A percentile compares a stretch with the other conserved stretches of the same genome.
phyloP scores from a whole-genome alignment of 2,888 invertebrate genomes.

The Plagiodera versicolora region DNA sequence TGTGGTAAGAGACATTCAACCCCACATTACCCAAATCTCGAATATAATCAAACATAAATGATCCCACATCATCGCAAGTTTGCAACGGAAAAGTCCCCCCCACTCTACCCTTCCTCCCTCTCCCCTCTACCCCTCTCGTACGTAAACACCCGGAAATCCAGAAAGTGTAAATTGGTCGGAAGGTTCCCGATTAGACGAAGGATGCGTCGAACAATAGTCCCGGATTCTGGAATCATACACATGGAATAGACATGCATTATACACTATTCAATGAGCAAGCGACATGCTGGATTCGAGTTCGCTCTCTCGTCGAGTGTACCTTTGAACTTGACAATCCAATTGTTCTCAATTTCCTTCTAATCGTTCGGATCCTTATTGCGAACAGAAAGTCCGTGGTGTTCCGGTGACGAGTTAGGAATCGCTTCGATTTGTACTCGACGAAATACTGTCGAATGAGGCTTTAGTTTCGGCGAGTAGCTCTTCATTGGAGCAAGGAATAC shows the following conservation, averaged over 20 bases:
- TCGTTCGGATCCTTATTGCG: constrained; percentile 35
- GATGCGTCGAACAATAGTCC: constrained; percentile 49
- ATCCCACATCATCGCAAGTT: constrained; percentile 6
- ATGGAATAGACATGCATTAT: constrained; percentile 52
- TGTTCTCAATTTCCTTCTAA: constrained; percentile 48
- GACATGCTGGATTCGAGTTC: constrained; percentile 46
- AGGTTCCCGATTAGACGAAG: constrained; percentile 46
- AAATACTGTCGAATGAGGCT: too few relatives aligned
- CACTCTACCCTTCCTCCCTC: not conserved
- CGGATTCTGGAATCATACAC: constrained; percentile 52
- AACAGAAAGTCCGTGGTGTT: constrained; percentile 28
- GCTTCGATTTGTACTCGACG: not conserved
- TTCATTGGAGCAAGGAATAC: too few relatives aligned
- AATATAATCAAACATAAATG: not conserved
- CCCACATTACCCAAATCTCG: too few relatives aligned
- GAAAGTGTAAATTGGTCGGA: constrained; percentile 45
- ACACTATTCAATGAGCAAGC: constrained; percentile 47
- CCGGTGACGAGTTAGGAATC: not conserved
- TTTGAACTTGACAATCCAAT: constrained; percentile 54
- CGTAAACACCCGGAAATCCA: constrained; percentile 11
- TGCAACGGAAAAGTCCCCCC: not conserved
- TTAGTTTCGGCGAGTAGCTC: too few relatives aligned
- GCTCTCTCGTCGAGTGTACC: constrained; percentile 45
- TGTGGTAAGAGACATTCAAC: too few relatives aligned
- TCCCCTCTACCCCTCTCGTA: not conserved